Evolutionary conservation across 2,797 vertebrate species (phyloP).

Genomic region (Bothrops alternatus): DNA sequence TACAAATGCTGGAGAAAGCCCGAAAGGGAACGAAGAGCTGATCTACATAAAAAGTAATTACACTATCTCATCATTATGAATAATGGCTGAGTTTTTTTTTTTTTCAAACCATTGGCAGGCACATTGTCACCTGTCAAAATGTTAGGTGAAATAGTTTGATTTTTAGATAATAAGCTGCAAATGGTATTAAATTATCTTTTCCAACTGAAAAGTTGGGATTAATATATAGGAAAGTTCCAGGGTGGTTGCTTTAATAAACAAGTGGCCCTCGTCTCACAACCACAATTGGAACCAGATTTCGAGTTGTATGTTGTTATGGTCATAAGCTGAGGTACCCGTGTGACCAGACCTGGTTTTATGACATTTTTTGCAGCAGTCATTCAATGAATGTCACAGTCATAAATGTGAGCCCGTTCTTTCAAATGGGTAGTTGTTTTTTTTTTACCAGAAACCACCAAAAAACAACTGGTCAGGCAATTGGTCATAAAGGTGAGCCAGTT

Average conservation of each 20-base stretch:
- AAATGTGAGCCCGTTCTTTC: neutral
- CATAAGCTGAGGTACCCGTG: neutral
- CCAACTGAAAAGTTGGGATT: neutral
- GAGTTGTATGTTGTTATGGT: neutral
- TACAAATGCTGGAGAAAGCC: conserved; percentile 79
- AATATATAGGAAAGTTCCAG: neutral
- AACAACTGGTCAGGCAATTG: neutral
- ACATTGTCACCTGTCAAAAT: neutral
- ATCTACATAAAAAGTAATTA: conserved; percentile 61
- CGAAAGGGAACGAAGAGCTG: conserved; percentile 53
- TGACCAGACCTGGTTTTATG: neutral
- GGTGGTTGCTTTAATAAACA: neutral
- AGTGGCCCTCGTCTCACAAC: neutral
- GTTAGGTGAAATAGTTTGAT: neutral
- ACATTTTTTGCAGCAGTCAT: neutral
- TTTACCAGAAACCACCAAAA: neutral
- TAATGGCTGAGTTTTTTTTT: neutral
- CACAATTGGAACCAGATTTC: neutral
- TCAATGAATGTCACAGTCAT: neutral
- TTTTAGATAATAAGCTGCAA: neutral
- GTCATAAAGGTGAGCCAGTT: neutral
- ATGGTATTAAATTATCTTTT: neutral
- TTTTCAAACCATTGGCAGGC: neutral
- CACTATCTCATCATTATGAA: neutral
- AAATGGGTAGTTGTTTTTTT: neutral